phyloP scores from a whole-genome alignment of 1,140 invertebrate species.

The Octopus bimaculoides region DNA sequence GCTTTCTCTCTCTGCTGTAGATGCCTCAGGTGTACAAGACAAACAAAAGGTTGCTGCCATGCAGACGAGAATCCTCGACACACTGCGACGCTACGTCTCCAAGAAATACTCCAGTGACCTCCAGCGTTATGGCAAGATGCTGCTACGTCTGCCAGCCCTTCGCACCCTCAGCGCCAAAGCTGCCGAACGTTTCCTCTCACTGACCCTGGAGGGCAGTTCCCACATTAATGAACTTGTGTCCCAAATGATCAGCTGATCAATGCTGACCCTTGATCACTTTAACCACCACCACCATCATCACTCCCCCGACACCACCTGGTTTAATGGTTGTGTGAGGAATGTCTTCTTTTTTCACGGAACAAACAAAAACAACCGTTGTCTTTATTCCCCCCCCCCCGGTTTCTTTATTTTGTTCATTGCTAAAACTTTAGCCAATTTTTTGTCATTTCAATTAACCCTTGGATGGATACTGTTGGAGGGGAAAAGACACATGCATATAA shows the following conservation, averaged over 20 bases:
- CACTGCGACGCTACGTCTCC: slow-evolving; percentile 43
- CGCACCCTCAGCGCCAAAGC: slow-evolving; percentile 54
- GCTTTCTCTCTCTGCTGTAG: slow-evolving; percentile 25
- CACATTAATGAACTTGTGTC: slow-evolving; percentile 53
- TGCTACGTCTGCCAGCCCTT: slow-evolving; percentile 53
- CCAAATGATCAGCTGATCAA: slow-evolving; percentile 48
- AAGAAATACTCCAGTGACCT: slow-evolving; percentile 39
- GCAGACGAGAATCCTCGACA: slow-evolving; percentile 50
- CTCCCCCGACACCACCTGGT: too few relatives aligned
- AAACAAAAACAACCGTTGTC: too few relatives aligned
- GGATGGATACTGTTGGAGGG: too few relatives aligned
- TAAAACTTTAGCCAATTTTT: too few relatives aligned
- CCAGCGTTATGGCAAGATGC: slow-evolving; percentile 49
- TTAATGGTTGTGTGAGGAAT: too few relatives aligned
- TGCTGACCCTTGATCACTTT: too few relatives aligned
- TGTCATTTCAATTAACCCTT: too few relatives aligned
- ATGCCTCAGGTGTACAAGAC: slow-evolving; percentile 50
- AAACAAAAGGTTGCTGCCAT: slow-evolving; percentile 41
- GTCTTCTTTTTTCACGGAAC: too few relatives aligned
- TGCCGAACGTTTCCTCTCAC: slow-evolving; percentile 53
- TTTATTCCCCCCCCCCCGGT: too few relatives aligned
- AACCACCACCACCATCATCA: too few relatives aligned
- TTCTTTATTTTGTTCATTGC: too few relatives aligned
- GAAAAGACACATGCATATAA: too few relatives aligned
- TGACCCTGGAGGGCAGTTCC: slow-evolving; percentile 51